Evolutionary conservation across 1,140 invertebrate species (phyloP), one percentile per base, ranked within the genome.

Genomic region (Wiebesia pumilae): DNA sequence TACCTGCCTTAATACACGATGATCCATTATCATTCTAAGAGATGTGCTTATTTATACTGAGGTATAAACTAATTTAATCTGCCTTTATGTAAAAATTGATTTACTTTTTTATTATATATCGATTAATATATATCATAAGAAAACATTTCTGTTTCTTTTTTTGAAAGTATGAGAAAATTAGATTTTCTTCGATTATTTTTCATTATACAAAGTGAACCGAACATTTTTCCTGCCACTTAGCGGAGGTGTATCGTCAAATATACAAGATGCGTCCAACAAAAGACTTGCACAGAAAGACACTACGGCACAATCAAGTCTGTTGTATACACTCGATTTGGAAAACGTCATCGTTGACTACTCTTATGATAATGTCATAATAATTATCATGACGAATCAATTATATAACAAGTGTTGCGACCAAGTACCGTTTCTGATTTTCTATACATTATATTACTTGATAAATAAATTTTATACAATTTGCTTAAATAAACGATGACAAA

Each of bases 401-500:
- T 87, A 12, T 85, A 85, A 85, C 83, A 87, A 85, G 79, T 85
- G 69, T 82, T 77, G 83, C 47, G 83, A 83, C 67, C 87, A 87
- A 85, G 79, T 87, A 85, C 83, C 83, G 77, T 84, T 87, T 77
- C n/a, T 65, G 83, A 87, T 81, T 87, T 83, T 87, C 83, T 85
- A 87, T 87, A 87, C 79, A 84, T 78, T 87, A 87, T 81, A 87
- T 85, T 87, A 85, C 71, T 84, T 87, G 83, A 85, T 87, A 87
- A 87, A 87, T 85, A 87, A 87, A 87, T 85, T 85, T 85, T 87
- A 83, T 87, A 87, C 86, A 87, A 84, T 87, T 84, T 73, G 86
- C 82, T 87, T 87, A 87, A 87, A 87, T 87, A 87, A 87, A 87
- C 82, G 82, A 87, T 87, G 86, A 87, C 75, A 87, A 84, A 87